Evolutionary conservation across 1,140 invertebrate species (phyloP).

Genomic region (Neotoxoptera formosana): DNA sequence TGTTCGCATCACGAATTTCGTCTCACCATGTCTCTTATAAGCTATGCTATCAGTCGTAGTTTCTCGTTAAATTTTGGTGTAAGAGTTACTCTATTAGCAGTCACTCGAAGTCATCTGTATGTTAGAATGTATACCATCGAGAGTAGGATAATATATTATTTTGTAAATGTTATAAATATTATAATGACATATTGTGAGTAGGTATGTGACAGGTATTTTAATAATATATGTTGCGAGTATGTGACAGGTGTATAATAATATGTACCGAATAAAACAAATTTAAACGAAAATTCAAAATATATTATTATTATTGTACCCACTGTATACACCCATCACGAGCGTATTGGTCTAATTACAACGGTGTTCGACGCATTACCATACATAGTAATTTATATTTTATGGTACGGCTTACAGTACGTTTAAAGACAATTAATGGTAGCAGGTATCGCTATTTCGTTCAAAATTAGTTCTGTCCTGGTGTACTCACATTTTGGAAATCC

Average conservation of each 20-base stretch:
- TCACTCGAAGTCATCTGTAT: background rate
- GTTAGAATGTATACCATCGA: background rate
- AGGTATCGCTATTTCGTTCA: background rate
- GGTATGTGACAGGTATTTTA: too few relatives aligned
- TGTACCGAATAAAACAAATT: background rate
- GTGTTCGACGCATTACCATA: background rate
- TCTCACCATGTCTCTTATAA: background rate
- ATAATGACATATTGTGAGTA: background rate
- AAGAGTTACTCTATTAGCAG: too few relatives aligned
- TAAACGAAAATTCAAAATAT: conserved; percentile 8
- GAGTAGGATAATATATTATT: background rate
- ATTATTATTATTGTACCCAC: background rate
- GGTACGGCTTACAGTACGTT: background rate
- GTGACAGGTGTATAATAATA: background rate
- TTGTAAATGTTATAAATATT: background rate
- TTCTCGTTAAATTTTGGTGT: background rate
- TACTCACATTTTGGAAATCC: conserved; percentile 45
- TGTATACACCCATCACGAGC: background rate
- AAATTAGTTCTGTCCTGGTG: background rate
- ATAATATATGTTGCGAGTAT: too few relatives aligned
- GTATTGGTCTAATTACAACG: background rate
- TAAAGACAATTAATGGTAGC: background rate
- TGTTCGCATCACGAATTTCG: too few relatives aligned
- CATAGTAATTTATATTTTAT: background rate
- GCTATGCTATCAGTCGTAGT: background rate